phyloP scores from a whole-genome alignment of 2,113 vertebrate genomes.

The Urocynchramus pylzowi region DNA sequence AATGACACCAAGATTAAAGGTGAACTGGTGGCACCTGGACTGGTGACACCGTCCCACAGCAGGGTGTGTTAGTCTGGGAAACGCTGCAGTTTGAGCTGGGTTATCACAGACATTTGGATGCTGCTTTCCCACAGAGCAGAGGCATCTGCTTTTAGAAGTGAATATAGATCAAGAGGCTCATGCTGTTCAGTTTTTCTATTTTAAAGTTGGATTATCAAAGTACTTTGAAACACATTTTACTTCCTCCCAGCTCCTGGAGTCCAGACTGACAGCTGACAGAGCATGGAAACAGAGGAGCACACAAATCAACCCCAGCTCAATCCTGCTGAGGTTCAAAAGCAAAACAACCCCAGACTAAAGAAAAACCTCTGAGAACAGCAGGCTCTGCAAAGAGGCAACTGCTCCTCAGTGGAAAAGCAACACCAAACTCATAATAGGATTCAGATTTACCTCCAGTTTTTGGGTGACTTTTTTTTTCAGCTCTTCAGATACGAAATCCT shows the following conservation, averaged over 20 bases:
- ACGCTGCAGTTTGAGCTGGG: background rate
- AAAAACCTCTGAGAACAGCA: background rate
- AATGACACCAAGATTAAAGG: background rate
- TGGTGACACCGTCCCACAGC: background rate
- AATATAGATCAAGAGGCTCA: background rate
- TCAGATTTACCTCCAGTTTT: slow-evolving; percentile 84
- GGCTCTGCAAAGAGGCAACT: background rate
- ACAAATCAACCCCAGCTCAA: background rate
- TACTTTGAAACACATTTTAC: background rate
- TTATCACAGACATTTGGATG: background rate
- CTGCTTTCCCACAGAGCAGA: background rate
- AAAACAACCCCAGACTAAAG: background rate
- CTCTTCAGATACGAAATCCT: slow-evolving; percentile 89
- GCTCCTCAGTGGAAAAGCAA: background rate
- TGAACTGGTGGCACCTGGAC: too few species aligned
- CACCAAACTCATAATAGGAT: background rate
- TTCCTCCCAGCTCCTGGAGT: background rate
- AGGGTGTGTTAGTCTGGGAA: background rate
- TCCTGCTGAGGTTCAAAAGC: background rate
- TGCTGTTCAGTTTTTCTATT: background rate
- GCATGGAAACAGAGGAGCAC: background rate
- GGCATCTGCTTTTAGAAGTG: background rate
- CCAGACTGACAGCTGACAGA: background rate
- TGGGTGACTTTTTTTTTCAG: slow-evolving; percentile 86
- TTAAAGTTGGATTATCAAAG: background rate